A percentile compares a stretch with the other conserved stretches of the same genome.
phyloP scores from a whole-genome alignment of 2,888 invertebrate genomes.

The Sympetrum striolatum region DNA sequence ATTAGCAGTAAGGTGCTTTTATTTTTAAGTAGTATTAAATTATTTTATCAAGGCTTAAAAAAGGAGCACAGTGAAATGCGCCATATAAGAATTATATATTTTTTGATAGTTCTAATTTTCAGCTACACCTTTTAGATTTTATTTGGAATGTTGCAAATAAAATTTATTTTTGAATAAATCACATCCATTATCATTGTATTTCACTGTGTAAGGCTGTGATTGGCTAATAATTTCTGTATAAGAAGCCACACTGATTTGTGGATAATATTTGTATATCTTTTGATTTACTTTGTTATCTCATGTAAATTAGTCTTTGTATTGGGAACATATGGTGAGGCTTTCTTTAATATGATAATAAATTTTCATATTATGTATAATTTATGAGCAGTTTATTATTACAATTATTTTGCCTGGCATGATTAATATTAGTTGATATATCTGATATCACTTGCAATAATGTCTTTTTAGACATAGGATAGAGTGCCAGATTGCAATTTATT shows the following conservation, averaged over 20 bases:
- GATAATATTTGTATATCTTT: neutral
- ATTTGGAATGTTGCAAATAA: slow-evolving; percentile 14
- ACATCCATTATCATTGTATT: slow-evolving; percentile 4
- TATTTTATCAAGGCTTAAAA: slow-evolving; percentile 5
- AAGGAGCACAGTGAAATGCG: slow-evolving; percentile 32
- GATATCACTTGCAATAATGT: neutral
- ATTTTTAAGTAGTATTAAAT: slow-evolving; percentile 24
- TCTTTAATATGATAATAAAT: neutral
- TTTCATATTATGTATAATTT: neutral
- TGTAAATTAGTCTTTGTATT: neutral
- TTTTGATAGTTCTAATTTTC: neutral
- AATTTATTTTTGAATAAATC: slow-evolving; percentile 1
- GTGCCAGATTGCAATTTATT: neutral
- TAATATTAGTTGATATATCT: neutral
- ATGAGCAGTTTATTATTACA: neutral
- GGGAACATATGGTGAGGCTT: neutral
- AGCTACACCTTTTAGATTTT: slow-evolving; percentile 6
- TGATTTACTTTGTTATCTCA: neutral
- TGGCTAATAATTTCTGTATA: slow-evolving; percentile 29
- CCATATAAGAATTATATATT: neutral
- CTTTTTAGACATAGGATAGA: neutral
- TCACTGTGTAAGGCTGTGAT: slow-evolving; percentile 39
- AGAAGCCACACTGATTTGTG: neutral
- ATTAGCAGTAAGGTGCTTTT: slow-evolving; percentile 28
- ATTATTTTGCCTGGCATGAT: neutral